phyloP scores from a whole-genome alignment of 2,113 vertebrate species.

The Gambusia holbrooki region DNA sequence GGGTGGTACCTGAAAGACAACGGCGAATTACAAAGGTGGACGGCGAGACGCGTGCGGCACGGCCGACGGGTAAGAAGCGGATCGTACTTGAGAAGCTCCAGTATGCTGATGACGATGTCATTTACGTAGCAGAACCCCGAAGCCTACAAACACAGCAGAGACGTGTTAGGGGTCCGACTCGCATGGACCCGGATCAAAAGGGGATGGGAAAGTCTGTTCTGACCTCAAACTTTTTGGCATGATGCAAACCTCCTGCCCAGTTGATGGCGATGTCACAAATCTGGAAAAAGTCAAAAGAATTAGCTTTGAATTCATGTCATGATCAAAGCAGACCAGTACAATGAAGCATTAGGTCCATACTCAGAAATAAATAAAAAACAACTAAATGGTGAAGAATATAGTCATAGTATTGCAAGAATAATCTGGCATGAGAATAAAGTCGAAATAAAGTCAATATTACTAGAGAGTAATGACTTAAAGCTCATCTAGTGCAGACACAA shows the following conservation, averaged over 20 bases:
- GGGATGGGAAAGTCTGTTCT: neutral
- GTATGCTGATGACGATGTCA: conserved; percentile 97
- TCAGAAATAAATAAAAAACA: too few species aligned
- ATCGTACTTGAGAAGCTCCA: conserved; percentile 97
- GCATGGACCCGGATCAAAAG: neutral
- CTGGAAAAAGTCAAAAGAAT: conserved; percentile 74
- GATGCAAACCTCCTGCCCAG: conserved; percentile 97
- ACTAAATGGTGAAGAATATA: too few species aligned
- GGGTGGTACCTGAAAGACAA: conserved; percentile 88
- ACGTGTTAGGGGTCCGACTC: neutral
- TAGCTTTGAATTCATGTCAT: neutral
- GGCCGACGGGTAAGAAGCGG: neutral
- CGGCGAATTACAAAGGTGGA: neutral
- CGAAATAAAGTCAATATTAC: too few species aligned
- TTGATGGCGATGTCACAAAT: conserved; percentile 99
- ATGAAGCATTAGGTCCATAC: too few species aligned
- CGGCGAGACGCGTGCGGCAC: too few species aligned
- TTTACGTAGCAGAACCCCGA: conserved; percentile 99
- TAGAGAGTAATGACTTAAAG: too few species aligned
- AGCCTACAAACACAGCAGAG: conserved; percentile 80
- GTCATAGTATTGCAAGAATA: too few species aligned
- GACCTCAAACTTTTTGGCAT: conserved; percentile 99
- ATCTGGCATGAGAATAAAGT: too few species aligned
- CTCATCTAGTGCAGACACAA: too few species aligned
- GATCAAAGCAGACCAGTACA: too few species aligned